Conservation (phyloP, 1,140 invertebrate genomes). For the Penaeus indicus region DNA sequence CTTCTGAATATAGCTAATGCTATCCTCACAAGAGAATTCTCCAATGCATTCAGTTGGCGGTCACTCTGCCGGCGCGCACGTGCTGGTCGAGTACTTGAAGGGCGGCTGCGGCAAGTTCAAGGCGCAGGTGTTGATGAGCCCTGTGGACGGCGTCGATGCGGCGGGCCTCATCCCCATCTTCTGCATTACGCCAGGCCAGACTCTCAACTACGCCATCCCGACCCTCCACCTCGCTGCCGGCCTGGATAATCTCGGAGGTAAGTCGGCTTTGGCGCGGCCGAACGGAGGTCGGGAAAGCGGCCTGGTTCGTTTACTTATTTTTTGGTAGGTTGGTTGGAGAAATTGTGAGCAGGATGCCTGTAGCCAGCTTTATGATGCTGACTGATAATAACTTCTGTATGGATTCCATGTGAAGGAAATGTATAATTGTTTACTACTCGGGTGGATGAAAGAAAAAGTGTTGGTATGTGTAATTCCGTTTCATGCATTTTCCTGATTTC, state of each 20-base stretch:
- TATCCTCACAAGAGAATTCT: background rate
- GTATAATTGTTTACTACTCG: too few relatives aligned
- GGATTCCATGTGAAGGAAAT: too few relatives aligned
- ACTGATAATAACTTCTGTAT: too few relatives aligned
- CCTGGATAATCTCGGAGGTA: slow-evolving; percentile 59
- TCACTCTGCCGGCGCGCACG: slow-evolving; percentile 65
- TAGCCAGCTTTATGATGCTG: too few relatives aligned
- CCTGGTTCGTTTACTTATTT: too few relatives aligned
- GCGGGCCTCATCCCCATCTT: slow-evolving; percentile 62
- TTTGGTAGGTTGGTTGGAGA: too few relatives aligned
- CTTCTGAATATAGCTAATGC: too few relatives aligned
- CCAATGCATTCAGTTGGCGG: slow-evolving; percentile 39
- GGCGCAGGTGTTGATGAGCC: slow-evolving; percentile 64
- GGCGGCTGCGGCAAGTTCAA: slow-evolving; percentile 55
- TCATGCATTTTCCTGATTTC: too few relatives aligned
- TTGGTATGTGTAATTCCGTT: too few relatives aligned
- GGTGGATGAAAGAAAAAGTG: too few relatives aligned
- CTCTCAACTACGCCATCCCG: slow-evolving; percentile 67
- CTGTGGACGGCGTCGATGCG: slow-evolving; percentile 67
- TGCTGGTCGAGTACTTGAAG: slow-evolving; percentile 65
- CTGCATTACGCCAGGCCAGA: slow-evolving; percentile 66
- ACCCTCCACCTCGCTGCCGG: slow-evolving; percentile 65
- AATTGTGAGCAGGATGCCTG: too few relatives aligned
- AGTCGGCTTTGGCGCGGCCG: background rate
- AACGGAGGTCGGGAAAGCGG: too few relatives aligned